A percentile compares a stretch with the other conserved stretches of the same genome.
Evolutionary conservation across 2,113 vertebrate species (phyloP).

Genomic region (Albula goreensis): DNA sequence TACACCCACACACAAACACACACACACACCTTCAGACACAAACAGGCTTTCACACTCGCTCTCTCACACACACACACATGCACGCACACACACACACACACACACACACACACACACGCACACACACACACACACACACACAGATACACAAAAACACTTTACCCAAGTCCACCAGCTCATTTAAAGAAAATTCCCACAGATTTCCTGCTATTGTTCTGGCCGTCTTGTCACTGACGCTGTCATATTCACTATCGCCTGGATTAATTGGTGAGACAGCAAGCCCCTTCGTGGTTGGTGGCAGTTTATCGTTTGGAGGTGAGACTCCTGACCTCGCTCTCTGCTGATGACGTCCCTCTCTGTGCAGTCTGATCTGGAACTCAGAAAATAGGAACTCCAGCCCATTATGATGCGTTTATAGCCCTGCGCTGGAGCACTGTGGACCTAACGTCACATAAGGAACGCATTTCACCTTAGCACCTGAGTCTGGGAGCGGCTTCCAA

Average conservation of each 20-base stretch:
- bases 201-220: not conserved
- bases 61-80: too few species aligned
- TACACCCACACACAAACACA: too few species aligned
- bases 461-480: conserved; percentile 30
- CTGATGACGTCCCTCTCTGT: not conserved
- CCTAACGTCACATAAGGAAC: conserved; percentile 44
- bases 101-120: too few species aligned
- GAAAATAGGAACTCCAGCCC: conserved; percentile 22
- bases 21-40: too few species aligned
- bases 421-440: conserved; percentile 50
- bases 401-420: conserved; percentile 48
- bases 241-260: not conserved
- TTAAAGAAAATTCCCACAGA: not conserved
- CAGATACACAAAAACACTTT: not conserved
- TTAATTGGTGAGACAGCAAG: not conserved
- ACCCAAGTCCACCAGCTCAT: not conserved
- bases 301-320: not conserved
- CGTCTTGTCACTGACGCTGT: not conserved
- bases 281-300: not conserved
- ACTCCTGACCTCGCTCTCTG: not conserved
- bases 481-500: not conserved
- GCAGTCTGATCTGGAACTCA: too few species aligned
- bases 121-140: too few species aligned
- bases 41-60: too few species aligned
- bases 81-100: too few species aligned